phyloP scores from a whole-genome alignment of 2,888 invertebrate species.

The Ochropacha duplaris region DNA sequence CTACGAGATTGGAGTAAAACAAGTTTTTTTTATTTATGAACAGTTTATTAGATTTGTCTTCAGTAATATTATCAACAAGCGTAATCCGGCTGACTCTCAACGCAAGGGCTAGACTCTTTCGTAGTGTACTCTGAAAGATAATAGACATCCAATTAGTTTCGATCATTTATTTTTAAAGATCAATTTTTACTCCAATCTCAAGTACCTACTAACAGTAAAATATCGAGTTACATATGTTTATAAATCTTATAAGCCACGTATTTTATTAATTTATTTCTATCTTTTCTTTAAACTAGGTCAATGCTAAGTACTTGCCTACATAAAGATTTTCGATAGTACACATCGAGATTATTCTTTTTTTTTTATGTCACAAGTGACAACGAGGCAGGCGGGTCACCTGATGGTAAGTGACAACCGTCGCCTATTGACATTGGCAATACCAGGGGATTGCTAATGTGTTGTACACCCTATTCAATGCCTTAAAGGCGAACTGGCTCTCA shows the following conservation, averaged over 20 bases:
- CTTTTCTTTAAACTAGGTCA: not conserved
- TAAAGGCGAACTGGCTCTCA: no score
- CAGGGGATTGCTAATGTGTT: no score
- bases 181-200: conserved; percentile 37
- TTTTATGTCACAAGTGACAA: no score
- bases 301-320: not conserved
- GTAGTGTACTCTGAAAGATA: conserved; percentile 61
- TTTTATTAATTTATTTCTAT: not conserved
- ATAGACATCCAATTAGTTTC: conserved; percentile 23
- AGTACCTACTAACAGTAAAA: no score
- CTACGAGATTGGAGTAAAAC: conserved; percentile 44
- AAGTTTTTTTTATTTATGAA: conserved; percentile 21
- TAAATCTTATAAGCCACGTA: not conserved
- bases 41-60: conserved; percentile 22
- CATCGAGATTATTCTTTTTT: not conserved
- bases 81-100: conserved; percentile 38
- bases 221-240: not conserved
- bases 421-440: no score
- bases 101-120: conserved; percentile 41
- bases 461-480: no score
- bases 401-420: no score
- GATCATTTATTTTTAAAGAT: conserved; percentile 10
- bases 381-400: no score
- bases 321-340: not conserved
- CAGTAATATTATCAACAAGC: conserved; percentile 35